These are phyloP conservation scores for Exocentrus adspersus DNA, from an alignment of 2,888 invertebrate species.

Conservation along the genomic window DNA sequence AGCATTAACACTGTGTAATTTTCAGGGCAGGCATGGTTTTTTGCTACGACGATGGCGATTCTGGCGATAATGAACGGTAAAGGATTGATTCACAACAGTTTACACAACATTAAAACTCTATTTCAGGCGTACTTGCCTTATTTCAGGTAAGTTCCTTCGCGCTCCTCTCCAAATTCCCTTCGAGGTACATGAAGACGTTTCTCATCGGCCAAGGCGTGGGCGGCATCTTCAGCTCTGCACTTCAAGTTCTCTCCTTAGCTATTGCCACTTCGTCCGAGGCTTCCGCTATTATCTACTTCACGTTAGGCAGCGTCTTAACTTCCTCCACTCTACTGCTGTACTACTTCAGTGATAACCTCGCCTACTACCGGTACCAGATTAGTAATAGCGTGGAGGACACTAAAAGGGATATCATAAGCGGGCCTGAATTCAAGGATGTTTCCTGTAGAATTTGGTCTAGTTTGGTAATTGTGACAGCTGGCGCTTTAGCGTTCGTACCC, in stretches of 20 bases:
- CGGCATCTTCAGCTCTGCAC: slow-evolving; percentile 29
- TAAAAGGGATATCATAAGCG: slow-evolving; percentile 26
- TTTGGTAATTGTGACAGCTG: slow-evolving; percentile 29
- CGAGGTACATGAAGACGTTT: slow-evolving; percentile 31
- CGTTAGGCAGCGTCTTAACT: slow-evolving; percentile 29
- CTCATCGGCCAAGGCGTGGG: slow-evolving; percentile 33
- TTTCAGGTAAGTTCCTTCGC: slow-evolving; percentile 25
- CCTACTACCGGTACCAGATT: slow-evolving; percentile 24
- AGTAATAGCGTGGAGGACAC: slow-evolving; percentile 28
- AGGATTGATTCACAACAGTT: background rate
- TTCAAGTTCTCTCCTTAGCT: slow-evolving; percentile 29
- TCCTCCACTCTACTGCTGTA: slow-evolving; percentile 23
- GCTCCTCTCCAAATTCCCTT: slow-evolving; percentile 37
- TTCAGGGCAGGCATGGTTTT: slow-evolving; percentile 38
- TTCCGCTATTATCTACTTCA: slow-evolving; percentile 37
- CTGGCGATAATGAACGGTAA: slow-evolving; percentile 39
- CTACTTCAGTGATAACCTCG: slow-evolving; percentile 15
- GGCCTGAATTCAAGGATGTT: slow-evolving; percentile 15
- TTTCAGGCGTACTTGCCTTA: slow-evolving; percentile 15
- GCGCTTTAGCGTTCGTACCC: slow-evolving; percentile 23
- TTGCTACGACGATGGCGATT: slow-evolving; percentile 34
- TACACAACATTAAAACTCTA: background rate
- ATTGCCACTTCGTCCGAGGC: slow-evolving; percentile 29
- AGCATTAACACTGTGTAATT: slow-evolving; percentile 1
- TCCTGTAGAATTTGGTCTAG: slow-evolving; percentile 34